Evolutionary conservation across 2,888 invertebrate species (phyloP), one percentile per base, ranked within the genome.

Genomic region (Amaurobius ferox): DNA sequence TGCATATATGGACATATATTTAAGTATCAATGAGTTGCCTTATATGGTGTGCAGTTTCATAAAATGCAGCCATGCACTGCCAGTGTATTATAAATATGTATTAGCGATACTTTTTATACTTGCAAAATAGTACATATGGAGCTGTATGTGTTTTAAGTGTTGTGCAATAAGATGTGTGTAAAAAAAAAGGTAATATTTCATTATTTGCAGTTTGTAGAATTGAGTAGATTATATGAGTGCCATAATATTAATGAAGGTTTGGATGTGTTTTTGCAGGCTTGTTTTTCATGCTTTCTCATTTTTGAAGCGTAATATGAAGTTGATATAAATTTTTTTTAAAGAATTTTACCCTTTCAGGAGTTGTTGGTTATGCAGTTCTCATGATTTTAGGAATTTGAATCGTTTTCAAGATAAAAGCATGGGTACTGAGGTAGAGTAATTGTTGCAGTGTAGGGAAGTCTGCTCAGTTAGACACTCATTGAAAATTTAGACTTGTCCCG

Each of bases 11-110:
- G 16, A 2, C 16, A 44, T 23, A 11, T 16, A 44, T 16, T 2
- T 16, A 55, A 55, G 23, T 23, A 55, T 55, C 19, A n/a, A 29
- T 64, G 6, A 13, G 26, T 68, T 68, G 68, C 68, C 68, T 68
- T 68, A 40, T n/a, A n/a, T 39, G 39, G 68, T 16, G 35, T 40
- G 40, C 68, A 68, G 19, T 68, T 64, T 30, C 28, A 26, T 68
- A 26, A 68, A 40, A 40, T 68, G 40, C 40, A 23, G 28, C 39
- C 68, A 26, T 40, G 28, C 28, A 68, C 68, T 68, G 68, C 68
- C 68, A 68, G 28, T 40, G 68, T 68, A 35, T 68, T 13, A 40
- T 68, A 40, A 66, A n/a, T 68, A 40, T 68, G 35, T n/a, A 68
- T 68, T 40, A 26, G 26, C 30, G 13, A 3, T 11, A 66, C 32